Percentiles rank a stretch among this genome's conserved stretches.
These are phyloP conservation scores for Orthosia incerta DNA, from an alignment of 2,888 invertebrate genomes.

Conservation along the genomic window DNA sequence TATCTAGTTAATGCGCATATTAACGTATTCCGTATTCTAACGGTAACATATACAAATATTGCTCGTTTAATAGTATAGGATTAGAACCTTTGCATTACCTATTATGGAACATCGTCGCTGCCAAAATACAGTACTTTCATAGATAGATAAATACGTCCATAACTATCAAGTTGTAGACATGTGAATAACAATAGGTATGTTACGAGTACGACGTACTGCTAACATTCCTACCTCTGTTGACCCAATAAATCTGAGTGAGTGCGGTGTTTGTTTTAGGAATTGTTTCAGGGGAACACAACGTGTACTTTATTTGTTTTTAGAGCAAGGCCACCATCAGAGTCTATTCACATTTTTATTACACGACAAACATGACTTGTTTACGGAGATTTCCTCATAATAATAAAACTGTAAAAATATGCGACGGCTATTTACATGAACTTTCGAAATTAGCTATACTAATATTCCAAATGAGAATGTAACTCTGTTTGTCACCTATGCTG, in stretches of 20 bases:
- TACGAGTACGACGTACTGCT: neutral
- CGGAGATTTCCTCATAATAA: neutral
- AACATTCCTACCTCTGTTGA: slow-evolving; percentile 9
- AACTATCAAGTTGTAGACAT: neutral
- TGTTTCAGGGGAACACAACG: slow-evolving; percentile 26
- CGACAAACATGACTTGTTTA: slow-evolving; percentile 21
- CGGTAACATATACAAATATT: too few species aligned
- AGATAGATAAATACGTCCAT: neutral
- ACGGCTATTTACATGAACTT: neutral
- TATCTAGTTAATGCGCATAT: too few species aligned
- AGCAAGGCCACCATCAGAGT: slow-evolving; percentile 18
- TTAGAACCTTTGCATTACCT: too few species aligned
- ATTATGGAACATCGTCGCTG: neutral
- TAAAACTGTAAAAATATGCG: neutral
- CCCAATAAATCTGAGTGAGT: slow-evolving; percentile 34
- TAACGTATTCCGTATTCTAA: too few species aligned
- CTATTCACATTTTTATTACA: slow-evolving; percentile 28
- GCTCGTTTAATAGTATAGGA: too few species aligned
- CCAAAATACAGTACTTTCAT: neutral
- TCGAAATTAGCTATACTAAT: too few species aligned
- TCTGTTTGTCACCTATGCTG: too few species aligned
- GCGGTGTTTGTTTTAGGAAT: slow-evolving; percentile 35
- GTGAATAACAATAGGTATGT: neutral
- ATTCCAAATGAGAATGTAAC: too few species aligned
- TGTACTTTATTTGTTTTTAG: slow-evolving; percentile 39